These are phyloP conservation scores for Dryocosmus kuriphilus DNA, from an alignment of 2,888 invertebrate species.

Conservation along the genomic window DNA sequence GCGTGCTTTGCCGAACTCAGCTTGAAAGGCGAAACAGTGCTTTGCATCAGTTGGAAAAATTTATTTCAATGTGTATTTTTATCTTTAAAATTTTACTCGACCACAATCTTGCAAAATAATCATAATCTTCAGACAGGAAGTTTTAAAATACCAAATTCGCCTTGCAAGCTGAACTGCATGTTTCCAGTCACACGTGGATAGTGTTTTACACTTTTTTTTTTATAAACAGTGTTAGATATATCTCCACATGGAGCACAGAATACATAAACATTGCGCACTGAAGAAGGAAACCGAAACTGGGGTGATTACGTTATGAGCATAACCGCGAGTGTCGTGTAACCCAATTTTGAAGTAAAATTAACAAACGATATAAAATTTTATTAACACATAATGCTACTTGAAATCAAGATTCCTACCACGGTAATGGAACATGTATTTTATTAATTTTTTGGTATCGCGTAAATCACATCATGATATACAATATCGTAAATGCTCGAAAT, in stretches of 20 bases:
- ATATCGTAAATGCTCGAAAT: slow-evolving; percentile 39
- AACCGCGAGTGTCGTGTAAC: slow-evolving; percentile 35
- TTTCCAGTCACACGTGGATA: slow-evolving; percentile 40
- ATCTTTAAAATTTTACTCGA: not conserved
- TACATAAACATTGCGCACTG: slow-evolving; percentile 39
- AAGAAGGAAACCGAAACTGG: slow-evolving; percentile 34
- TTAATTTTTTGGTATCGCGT: slow-evolving; percentile 41
- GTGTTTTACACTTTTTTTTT: slow-evolving; percentile 33
- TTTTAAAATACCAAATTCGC: slow-evolving; percentile 37
- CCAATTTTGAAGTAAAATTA: slow-evolving; percentile 40
- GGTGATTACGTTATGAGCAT: slow-evolving; percentile 34
- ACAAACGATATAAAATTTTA: slow-evolving; percentile 36
- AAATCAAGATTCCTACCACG: slow-evolving; percentile 35
- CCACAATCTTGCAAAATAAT: slow-evolving; percentile 28
- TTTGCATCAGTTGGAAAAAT: not conserved
- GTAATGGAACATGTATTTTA: slow-evolving; percentile 37
- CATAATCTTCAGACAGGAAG: slow-evolving; percentile 32
- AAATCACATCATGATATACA: slow-evolving; percentile 39
- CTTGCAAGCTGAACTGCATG: slow-evolving; percentile 38
- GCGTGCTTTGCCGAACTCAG: slow-evolving; percentile 50
- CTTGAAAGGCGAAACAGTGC: slow-evolving; percentile 43
- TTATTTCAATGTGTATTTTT: not conserved
- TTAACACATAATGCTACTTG: slow-evolving; percentile 29
- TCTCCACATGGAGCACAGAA: slow-evolving; percentile 22
- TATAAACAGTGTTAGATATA: slow-evolving; percentile 33